Evolutionary conservation across 2,888 invertebrate genomes (phyloP).

Genomic region (Eulithis prunata): DNA sequence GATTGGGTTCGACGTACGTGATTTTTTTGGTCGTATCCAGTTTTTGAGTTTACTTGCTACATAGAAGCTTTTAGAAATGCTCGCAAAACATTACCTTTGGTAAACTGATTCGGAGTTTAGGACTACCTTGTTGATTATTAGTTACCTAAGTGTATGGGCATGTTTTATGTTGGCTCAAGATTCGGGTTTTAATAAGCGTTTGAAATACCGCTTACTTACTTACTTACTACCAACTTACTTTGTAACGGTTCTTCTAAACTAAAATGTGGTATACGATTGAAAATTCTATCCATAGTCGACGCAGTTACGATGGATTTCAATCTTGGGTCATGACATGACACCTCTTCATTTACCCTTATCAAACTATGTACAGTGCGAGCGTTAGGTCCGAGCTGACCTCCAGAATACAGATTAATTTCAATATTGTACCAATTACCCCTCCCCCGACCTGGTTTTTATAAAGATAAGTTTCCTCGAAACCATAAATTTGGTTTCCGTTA

Average conservation of each 20-base stretch:
- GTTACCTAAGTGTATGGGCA: too few species aligned
- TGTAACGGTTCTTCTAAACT: not conserved
- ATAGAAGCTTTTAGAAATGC: too few species aligned
- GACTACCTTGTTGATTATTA: too few species aligned
- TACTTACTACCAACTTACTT: too few species aligned
- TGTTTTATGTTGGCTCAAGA: too few species aligned
- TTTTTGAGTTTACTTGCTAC: too few species aligned
- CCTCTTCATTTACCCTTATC: conserved; percentile 21
- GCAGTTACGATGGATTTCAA: conserved; percentile 8
- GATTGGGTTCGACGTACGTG: conserved; percentile 15
- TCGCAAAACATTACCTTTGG: too few species aligned
- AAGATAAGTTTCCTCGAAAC: conserved; percentile 10
- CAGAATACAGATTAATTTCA: conserved; percentile 6
- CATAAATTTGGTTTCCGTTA: conserved; percentile 14
- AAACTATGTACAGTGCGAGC: conserved; percentile 9
- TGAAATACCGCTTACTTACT: too few species aligned
- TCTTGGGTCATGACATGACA: conserved; percentile 10
- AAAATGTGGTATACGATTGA: not conserved
- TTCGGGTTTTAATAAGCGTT: too few species aligned
- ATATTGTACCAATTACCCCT: conserved; percentile 11
- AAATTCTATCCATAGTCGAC: conserved; percentile 1
- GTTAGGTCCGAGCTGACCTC: conserved; percentile 10
- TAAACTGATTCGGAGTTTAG: too few species aligned
- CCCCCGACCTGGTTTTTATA: conserved; percentile 4
- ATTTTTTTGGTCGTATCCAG: too few species aligned